Base-by-base conservation (phyloP, 2,888 invertebrate genomes). In the Drosophila diplacantha region DNA sequence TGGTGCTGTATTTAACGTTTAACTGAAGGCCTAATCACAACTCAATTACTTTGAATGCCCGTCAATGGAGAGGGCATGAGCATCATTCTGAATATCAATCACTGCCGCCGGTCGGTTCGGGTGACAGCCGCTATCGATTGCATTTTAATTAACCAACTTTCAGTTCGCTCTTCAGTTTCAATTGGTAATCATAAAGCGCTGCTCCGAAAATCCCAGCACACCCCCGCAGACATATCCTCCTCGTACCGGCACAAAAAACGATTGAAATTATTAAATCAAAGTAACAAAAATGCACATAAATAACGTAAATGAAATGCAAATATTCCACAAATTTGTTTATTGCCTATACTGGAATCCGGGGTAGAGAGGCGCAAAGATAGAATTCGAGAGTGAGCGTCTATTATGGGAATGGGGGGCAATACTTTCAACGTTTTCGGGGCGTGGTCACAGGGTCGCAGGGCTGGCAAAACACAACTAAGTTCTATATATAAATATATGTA, bases 401-500 rank as follows among this genome's bases (percentile, higher is more conserved):
- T 47, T 35, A 44, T 44, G 78, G 77, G 46, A 39, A 34, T 60
- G 46, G 41, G 51, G 43, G 38, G 61, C 58, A 59, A 34, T 72
- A 75, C 73, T 73, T 69, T 81, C 60, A 75, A 81, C 73, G 57
- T 18, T 50, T 60, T 57, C 39, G 59, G 62, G 62, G 34, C 75
- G 73, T 65, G 67, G 61, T 68, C 78, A 71, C 51, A 31, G 51
- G 62, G 72, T 69, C 82, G 68, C 73, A 73, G 78, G 81, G 72
- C 80, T 76, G 64, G 67, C 71, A 50, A 72, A 83, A 83, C 84
- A 81, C 68, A 77, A 76, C 78, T 83, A 78, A 67, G 39, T 81
- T 67, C 62, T 47, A 49, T 43, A 61, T 66, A 59, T 44, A 41
- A 9, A 41, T 29, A 39, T 52, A 46, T 41, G 24, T 34, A 63